A percentile compares a stretch with the other conserved stretches of the same genome.
phyloP scores from a whole-genome alignment of 2,888 invertebrate genomes.

The Keiferia lycopersicella region DNA sequence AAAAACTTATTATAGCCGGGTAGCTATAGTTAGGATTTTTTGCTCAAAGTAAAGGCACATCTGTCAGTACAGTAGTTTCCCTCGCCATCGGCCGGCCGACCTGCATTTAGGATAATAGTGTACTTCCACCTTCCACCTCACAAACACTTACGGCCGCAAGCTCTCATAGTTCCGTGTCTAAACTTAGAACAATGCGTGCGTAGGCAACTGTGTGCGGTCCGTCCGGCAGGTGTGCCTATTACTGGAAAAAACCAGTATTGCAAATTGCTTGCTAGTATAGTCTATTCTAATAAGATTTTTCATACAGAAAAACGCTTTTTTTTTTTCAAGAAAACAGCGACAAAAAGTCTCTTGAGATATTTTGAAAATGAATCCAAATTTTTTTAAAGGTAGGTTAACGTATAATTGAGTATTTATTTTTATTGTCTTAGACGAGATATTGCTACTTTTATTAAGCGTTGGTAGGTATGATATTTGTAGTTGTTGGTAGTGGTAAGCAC shows the following conservation, averaged over 20 bases:
- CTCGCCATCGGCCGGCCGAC: not conserved
- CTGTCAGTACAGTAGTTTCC: not conserved
- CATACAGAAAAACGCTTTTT: too few species aligned
- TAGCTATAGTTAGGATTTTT: too few species aligned
- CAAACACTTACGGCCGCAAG: not conserved
- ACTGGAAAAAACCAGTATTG: constrained; percentile 6
- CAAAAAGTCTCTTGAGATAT: too few species aligned
- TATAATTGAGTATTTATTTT: too few species aligned
- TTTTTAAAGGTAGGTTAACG: too few species aligned
- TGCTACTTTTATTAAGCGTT: too few species aligned
- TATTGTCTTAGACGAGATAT: too few species aligned
- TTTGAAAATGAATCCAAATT: too few species aligned
- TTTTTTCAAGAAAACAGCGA: too few species aligned
- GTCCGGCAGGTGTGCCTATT: not conserved
- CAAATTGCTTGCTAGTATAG: not conserved
- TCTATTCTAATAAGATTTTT: not conserved
- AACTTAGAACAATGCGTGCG: constrained; percentile 16
- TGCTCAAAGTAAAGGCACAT: not conserved
- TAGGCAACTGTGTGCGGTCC: constrained; percentile 8
- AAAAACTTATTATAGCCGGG: not conserved
- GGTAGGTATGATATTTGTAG: too few species aligned
- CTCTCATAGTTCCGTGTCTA: constrained; percentile 28
- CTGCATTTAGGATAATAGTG: constrained; percentile 13
- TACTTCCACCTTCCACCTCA: constrained; percentile 9
- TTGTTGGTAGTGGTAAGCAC: too few species aligned